Percentiles rank a stretch among this genome's conserved stretches.
Conservation (phyloP, 2,797 vertebrate species). For the Ctenosaura bakeri region DNA sequence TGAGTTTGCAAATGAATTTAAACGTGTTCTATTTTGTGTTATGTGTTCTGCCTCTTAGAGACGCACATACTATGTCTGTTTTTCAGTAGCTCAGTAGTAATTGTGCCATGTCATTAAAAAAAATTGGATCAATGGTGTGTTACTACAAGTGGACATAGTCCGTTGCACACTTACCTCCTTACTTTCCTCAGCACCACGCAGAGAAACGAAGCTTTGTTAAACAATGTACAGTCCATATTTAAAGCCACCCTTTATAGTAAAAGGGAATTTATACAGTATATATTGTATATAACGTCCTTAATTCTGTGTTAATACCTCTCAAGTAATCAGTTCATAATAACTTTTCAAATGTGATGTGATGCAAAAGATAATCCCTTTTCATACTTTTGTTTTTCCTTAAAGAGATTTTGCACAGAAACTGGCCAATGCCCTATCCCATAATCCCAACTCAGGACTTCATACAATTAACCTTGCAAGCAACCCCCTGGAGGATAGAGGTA, state of each 20-base stretch:
- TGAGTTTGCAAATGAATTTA: background rate
- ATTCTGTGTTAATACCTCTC: conserved; percentile 16
- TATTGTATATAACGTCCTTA: background rate
- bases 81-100: background rate
- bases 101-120: background rate
- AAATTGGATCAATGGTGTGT: background rate
- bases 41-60: background rate
- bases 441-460: conserved; percentile 93
- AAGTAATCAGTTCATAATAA: conserved; percentile 38
- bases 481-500: conserved; percentile 96
- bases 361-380: conserved; percentile 33
- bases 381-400: conserved; percentile 57
- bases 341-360: conserved; percentile 38
- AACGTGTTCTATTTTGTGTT: background rate
- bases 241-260: background rate
- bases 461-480: conserved; percentile 96
- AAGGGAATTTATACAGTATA: conserved; percentile 19
- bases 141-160: background rate
- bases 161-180: background rate
- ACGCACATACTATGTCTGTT: background rate
- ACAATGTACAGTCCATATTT: background rate
- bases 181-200: background rate
- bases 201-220: background rate
- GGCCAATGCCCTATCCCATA: conserved; percentile 90
- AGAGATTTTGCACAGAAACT: conserved; percentile 98